Evolutionary conservation across 2,113 vertebrate genomes (phyloP).

Genomic region (Calonectris borealis): DNA sequence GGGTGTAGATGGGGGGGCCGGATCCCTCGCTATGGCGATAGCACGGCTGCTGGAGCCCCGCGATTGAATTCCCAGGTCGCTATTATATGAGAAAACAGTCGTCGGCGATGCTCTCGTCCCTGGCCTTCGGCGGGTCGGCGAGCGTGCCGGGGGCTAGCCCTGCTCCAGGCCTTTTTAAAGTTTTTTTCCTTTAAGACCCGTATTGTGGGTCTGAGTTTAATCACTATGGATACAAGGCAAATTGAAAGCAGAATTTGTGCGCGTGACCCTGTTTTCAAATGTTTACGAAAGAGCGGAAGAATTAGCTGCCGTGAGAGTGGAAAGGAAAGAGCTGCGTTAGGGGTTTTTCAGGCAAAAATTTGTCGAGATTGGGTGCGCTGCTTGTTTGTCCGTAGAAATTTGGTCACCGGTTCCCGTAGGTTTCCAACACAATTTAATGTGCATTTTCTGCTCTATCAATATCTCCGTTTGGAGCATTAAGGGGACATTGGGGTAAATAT

Average conservation of each 20-base stretch:
- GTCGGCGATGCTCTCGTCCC: neutral
- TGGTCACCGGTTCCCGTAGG: fast-evolving
- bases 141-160: neutral
- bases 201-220: slow-evolving; percentile 61
- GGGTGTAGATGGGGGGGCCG: neutral
- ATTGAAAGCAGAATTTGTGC: slow-evolving; percentile 68
- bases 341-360: neutral
- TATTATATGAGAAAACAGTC: neutral
- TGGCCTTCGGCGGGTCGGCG: fast-evolving
- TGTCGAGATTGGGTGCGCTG: fast-evolving
- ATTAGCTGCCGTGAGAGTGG: neutral
- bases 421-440: neutral
- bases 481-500: neutral
- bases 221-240: slow-evolving; percentile 64
- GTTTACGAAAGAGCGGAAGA: slow-evolving; percentile 51
- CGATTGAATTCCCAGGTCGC: neutral
- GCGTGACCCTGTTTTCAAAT: slow-evolving; percentile 54
- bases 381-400: neutral
- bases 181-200: neutral
- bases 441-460: neutral
- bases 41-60: neutral
- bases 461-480: neutral
- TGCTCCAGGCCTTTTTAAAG: neutral
- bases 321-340: neutral
- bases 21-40: fast-evolving